Base-by-base conservation (phyloP, 2,888 invertebrate species). In the Gisinianus flammeolus region DNA sequence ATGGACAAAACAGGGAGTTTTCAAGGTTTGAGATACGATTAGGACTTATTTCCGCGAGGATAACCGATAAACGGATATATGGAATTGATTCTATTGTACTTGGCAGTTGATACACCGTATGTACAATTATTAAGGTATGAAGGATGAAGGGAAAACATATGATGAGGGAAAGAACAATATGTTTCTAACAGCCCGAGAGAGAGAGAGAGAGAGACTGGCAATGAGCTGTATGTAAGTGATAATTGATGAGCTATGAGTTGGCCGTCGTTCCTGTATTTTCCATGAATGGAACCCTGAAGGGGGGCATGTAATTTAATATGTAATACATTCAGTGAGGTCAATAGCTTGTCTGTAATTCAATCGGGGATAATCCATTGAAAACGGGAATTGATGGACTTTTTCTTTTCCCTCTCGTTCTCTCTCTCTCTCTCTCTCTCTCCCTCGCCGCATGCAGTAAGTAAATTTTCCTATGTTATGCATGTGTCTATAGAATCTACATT, bases 281-380 rank as follows among this genome's bases (percentile, higher is more conserved):
- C 24, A 58, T 22, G 56, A 58, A 24, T 62, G 16, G 62, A 44
- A 24, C 31, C n/a, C 12, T 10, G 58, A 54, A 58, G 58, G 72
- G 67, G 72, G 58, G 72, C 72, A 72, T 72, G 72, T 58, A 72
- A 72, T 72, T 72, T 72, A 72, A 58, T 58, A 54, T 72, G 58
- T 72, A 72, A 72, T 70, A 54, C 52, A 70, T 70, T 44, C 52
- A 70, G 54, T 26, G 72, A 72, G 72, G 72, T 72, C 72, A 72
- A 58, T 72, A 72, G 72, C 72, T 72, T 72, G 70, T 70, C n/a
- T n/a, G 58, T 56, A 58, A 72, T 58, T 72, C 72, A 72, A 72
- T 72, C 33, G 62, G 26, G 69, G 62, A 30, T 70, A 54, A 70
- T 54, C 70, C 70, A 70, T 70, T 70, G 70, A 70, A 54, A 26